Conservation (phyloP, 2,888 invertebrate species). For the Habrosyne pyritoides region DNA sequence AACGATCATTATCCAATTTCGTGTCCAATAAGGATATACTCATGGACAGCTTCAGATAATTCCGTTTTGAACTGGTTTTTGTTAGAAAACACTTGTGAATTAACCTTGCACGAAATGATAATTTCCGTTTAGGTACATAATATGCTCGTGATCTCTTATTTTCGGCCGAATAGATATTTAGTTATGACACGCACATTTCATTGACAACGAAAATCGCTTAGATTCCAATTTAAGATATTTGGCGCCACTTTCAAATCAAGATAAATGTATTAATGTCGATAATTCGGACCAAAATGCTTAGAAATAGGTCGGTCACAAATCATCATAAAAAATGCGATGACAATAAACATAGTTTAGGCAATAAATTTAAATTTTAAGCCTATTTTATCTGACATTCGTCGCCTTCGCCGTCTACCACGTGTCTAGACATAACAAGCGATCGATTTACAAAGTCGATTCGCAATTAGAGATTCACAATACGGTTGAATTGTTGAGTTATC, state of each 20-base stretch:
- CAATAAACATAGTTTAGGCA: not conserved
- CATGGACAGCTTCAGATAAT: constrained; percentile 25
- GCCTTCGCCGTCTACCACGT: constrained; percentile 26
- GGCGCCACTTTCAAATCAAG: too few species aligned
- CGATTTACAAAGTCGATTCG: constrained; percentile 15
- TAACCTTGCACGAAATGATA: constrained; percentile 49
- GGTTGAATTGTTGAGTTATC: constrained; percentile 18
- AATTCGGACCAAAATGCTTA: too few species aligned
- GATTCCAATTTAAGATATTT: not conserved
- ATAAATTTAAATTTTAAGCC: not conserved
- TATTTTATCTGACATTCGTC: not conserved
- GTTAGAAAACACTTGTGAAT: constrained; percentile 55
- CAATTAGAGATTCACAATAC: constrained; percentile 25
- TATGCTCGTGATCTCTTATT: constrained; percentile 31
- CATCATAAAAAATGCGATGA: not conserved
- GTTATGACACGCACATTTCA: constrained; percentile 1
- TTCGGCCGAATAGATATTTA: constrained; percentile 13
- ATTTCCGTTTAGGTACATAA: constrained; percentile 23
- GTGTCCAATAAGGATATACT: not conserved
- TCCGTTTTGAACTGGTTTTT: constrained; percentile 40
- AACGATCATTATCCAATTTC: not conserved
- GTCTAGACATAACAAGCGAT: constrained; percentile 40
- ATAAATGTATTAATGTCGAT: too few species aligned
- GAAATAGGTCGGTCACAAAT: not conserved
- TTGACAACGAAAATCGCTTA: too few species aligned